phyloP scores from a whole-genome alignment of 2,888 invertebrate species.

The Drosophila multiciliata region DNA sequence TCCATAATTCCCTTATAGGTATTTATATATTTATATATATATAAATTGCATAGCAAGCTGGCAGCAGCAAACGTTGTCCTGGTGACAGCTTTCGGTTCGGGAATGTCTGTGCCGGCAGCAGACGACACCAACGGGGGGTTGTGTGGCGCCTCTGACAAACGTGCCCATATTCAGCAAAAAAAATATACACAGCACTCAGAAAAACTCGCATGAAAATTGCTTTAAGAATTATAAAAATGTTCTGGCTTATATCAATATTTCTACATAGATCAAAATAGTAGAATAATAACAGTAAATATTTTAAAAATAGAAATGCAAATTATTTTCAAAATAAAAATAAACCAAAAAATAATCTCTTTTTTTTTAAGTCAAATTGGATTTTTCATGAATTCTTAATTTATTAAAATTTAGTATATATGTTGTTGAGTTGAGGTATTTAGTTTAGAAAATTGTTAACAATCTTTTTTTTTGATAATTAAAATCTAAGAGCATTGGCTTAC shows the following conservation, averaged over 20 bases:
- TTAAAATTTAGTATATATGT: too few species aligned
- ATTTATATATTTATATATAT: constrained; percentile 63
- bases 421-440: too few species aligned
- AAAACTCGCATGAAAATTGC: neutral
- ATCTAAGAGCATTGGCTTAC: neutral
- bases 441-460: too few species aligned
- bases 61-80: constrained; percentile 4
- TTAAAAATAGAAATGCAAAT: too few species aligned
- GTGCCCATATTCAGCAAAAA: constrained; percentile 23
- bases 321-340: neutral
- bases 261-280: neutral
- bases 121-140: constrained; percentile 18
- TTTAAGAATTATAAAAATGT: neutral
- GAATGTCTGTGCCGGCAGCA: constrained; percentile 47
- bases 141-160: constrained; percentile 41
- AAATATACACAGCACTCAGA: neutral
- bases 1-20: constrained; percentile 5
- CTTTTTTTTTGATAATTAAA: neutral
- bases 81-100: constrained; percentile 19
- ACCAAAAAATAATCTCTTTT: neutral
- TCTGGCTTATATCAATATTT: too few species aligned
- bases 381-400: neutral
- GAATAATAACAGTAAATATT: neutral
- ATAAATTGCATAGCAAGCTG: constrained; percentile 57
- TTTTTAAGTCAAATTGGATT: neutral